Percentiles rank a stretch among this genome's conserved stretches.
phyloP scores from a whole-genome alignment of 2,113 vertebrate species.

The Triplophysa dalaica region DNA sequence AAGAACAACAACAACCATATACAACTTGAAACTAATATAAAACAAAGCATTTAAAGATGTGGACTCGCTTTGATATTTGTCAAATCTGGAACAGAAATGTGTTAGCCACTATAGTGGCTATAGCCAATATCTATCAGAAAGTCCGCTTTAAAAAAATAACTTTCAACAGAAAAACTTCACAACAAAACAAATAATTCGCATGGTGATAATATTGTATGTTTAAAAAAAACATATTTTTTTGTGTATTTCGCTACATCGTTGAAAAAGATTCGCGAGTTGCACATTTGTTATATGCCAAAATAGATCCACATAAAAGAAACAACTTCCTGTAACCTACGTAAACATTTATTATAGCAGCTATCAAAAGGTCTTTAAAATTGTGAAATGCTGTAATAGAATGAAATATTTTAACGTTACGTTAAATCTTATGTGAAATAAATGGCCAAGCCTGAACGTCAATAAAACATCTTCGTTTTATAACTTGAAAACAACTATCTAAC shows the following conservation, averaged over 20 bases:
- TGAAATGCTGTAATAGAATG: too few relatives aligned
- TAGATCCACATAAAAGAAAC: background rate
- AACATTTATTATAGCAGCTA: background rate
- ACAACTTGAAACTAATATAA: fast-evolving
- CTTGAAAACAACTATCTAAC: background rate
- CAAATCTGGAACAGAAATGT: background rate
- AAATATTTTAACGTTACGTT: background rate
- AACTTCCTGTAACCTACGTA: background rate
- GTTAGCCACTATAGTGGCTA: too few relatives aligned
- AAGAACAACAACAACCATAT: background rate
- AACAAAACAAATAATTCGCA: too few relatives aligned
- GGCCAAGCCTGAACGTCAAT: background rate
- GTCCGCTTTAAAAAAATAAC: background rate
- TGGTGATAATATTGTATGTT: too few relatives aligned
- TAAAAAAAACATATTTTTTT: too few relatives aligned
- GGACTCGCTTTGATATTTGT: too few relatives aligned
- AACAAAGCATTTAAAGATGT: background rate
- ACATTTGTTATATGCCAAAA: background rate
- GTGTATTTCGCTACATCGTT: background rate
- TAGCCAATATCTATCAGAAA: background rate
- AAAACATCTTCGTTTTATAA: background rate
- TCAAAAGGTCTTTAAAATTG: background rate
- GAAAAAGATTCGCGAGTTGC: background rate
- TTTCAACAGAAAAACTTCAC: background rate
- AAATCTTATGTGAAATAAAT: background rate